Evolutionary conservation across 2,888 invertebrate genomes (phyloP).

Genomic region (Orthosia incerta): DNA sequence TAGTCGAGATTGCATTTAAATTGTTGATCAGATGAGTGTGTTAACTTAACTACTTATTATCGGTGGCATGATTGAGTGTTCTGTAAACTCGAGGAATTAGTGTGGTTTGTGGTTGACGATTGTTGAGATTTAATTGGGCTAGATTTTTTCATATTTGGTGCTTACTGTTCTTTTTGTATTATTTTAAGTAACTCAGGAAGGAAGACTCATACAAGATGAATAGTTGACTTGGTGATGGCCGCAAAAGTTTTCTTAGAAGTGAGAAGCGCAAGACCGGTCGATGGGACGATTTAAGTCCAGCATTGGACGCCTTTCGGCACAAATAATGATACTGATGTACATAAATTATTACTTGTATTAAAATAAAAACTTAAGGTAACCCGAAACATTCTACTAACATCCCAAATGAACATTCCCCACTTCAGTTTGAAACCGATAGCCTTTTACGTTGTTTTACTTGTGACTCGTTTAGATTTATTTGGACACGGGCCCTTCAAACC

Average conservation of each 20-base stretch:
- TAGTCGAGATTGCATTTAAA: constrained; percentile 72
- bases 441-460: not conserved
- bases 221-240: no score
- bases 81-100: not conserved
- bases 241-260: no score
- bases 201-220: no score
- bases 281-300: no score
- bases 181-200: not conserved
- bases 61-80: constrained; percentile 5
- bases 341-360: no score
- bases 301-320: no score
- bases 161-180: not conserved
- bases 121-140: not conserved
- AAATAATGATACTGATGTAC: no score
- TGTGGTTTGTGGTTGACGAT: constrained; percentile 1
- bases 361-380: not conserved
- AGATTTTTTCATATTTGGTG: not conserved
- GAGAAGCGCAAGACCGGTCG: no score
- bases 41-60: constrained; percentile 20
- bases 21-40: constrained; percentile 59
- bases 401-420: not conserved
- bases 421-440: not conserved
- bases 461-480: not conserved
- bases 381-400: not conserved
- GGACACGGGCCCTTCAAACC: not conserved